Evolutionary conservation across 2,113 vertebrate genomes (phyloP).

Genomic region (Acrocephalus arundinaceus): DNA sequence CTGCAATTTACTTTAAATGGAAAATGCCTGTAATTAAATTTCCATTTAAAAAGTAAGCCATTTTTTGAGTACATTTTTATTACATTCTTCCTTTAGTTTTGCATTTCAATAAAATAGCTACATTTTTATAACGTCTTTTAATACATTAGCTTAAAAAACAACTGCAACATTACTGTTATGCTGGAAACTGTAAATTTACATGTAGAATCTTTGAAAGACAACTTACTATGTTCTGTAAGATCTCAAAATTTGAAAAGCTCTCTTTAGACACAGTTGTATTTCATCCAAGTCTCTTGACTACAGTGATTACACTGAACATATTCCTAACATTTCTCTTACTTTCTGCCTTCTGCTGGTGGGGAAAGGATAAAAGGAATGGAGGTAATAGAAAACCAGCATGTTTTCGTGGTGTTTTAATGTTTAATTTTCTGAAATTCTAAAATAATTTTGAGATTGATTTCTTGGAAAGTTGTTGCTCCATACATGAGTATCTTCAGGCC

Average conservation of each 20-base stretch:
- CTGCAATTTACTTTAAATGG: not conserved
- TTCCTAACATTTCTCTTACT: not conserved
- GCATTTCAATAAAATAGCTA: not conserved
- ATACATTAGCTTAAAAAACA: not conserved
- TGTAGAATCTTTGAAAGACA: not conserved
- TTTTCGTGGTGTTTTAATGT: not conserved
- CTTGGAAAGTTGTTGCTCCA: not conserved
- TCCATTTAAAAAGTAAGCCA: not conserved
- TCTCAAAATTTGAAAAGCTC: not conserved
- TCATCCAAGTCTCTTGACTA: not conserved
- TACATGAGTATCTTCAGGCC: not conserved
- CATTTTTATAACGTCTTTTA: not conserved
- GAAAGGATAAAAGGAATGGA: not conserved
- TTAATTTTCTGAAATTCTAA: not conserved
- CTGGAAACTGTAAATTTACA: not conserved
- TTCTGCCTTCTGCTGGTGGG: not conserved
- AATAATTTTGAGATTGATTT: not conserved
- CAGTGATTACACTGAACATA: not conserved
- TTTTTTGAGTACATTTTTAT: not conserved
- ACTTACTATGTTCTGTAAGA: not conserved
- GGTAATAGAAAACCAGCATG: not conserved
- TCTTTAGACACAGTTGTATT: not conserved
- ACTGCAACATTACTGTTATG: not conserved
- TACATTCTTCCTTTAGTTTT: not conserved
- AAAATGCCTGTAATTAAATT: slow-evolving; percentile 1